These are phyloP conservation scores for Sprattus sprattus DNA, from an alignment of 2,113 vertebrate genomes.

Conservation along the genomic window DNA sequence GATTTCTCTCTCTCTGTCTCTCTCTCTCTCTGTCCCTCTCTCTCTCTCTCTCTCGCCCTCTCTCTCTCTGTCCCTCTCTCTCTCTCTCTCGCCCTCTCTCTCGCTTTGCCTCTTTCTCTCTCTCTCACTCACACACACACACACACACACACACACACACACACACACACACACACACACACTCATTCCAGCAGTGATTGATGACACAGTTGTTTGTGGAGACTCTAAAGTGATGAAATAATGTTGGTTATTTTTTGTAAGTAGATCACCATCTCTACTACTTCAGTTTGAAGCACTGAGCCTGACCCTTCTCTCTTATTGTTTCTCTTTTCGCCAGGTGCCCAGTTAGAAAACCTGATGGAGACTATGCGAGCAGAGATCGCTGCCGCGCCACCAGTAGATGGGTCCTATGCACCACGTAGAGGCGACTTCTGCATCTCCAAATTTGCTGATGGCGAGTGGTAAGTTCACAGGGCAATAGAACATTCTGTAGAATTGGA, in stretches of 20 bases:
- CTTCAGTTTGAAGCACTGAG: background rate
- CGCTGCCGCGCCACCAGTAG: slow-evolving; percentile 82
- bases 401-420: slow-evolving; percentile 84
- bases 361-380: slow-evolving; percentile 94
- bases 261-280: no score
- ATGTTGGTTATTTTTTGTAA: no score
- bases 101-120: background rate
- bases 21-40: background rate
- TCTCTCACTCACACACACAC: background rate
- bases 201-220: background rate
- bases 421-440: slow-evolving; percentile 93
- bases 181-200: slow-evolving; percentile 1
- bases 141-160: background rate
- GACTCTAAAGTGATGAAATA: no score
- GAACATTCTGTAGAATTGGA: background rate
- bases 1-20: background rate
- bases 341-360: slow-evolving; percentile 94
- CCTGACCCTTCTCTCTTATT: background rate
- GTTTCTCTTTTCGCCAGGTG: slow-evolving; percentile 66
- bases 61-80: background rate
- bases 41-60: background rate
- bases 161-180: background rate
- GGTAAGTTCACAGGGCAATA: slow-evolving; percentile 67
- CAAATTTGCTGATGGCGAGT: slow-evolving; percentile 93
- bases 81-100: background rate